A percentile compares a stretch with the other conserved stretches of the same genome.
phyloP scores from a whole-genome alignment of 2,888 invertebrate genomes.

The Rutpela maculata region DNA sequence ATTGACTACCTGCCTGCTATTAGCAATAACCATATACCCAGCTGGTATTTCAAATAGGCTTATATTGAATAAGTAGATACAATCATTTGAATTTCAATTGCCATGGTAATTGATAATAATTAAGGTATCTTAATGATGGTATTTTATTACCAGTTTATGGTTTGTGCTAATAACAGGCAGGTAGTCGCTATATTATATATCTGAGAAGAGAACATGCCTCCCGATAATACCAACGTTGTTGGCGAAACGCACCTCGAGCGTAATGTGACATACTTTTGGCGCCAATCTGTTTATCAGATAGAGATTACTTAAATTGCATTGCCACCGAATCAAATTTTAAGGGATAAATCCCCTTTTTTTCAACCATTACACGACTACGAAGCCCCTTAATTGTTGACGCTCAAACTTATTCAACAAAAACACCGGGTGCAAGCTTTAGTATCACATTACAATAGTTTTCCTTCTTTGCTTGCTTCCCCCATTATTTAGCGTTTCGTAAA shows the following conservation, averaged over 20 bases:
- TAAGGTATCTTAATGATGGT: too few relatives aligned
- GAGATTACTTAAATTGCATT: neutral
- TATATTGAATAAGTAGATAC: too few relatives aligned
- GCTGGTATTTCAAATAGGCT: too few relatives aligned
- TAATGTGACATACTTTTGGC: neutral
- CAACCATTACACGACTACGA: neutral
- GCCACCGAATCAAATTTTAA: neutral
- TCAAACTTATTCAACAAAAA: slow-evolving; percentile 27
- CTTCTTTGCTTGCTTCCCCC: slow-evolving; percentile 31
- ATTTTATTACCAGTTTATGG: too few relatives aligned
- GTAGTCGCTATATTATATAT: too few relatives aligned
- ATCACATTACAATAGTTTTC: slow-evolving; percentile 48
- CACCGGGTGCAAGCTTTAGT: slow-evolving; percentile 32
- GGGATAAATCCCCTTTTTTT: slow-evolving; percentile 1
- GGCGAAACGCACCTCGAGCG: neutral
- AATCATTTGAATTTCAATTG: too few relatives aligned
- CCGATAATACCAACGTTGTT: neutral
- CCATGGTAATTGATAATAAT: too few relatives aligned
- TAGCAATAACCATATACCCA: too few relatives aligned
- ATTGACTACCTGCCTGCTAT: too few relatives aligned
- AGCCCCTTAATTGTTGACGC: slow-evolving; percentile 29
- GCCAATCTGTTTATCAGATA: neutral
- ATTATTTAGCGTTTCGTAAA: slow-evolving; percentile 35
- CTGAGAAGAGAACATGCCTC: too few relatives aligned
- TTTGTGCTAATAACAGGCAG: too few relatives aligned